phyloP scores from a whole-genome alignment of 92 coral and sea anemone genomes.

The Heteractis magnifica region DNA sequence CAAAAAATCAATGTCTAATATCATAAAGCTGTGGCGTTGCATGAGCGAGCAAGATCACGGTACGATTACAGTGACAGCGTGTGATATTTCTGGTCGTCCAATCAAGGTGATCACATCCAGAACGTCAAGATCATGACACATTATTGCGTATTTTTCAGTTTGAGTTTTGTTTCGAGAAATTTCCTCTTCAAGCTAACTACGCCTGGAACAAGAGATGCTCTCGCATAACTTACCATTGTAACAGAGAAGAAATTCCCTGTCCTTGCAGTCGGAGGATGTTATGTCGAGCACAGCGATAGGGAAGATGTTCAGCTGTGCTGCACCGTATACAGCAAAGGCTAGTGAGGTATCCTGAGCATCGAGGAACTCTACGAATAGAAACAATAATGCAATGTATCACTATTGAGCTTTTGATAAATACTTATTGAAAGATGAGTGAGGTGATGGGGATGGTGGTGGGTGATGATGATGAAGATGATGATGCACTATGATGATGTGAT shows the following conservation, averaged over 20 bases:
- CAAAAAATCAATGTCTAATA: too few relatives aligned
- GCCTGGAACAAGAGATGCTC: background rate
- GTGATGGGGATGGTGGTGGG: background rate
- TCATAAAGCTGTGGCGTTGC: too few relatives aligned
- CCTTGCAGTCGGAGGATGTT: constrained; percentile 55
- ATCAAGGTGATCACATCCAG: too few relatives aligned
- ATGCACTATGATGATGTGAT: background rate
- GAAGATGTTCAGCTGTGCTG: constrained; percentile 88
- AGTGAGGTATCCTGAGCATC: constrained; percentile 82
- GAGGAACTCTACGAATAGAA: constrained; percentile 65
- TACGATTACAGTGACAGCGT: too few relatives aligned
- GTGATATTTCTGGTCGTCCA: too few relatives aligned
- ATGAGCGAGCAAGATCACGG: too few relatives aligned
- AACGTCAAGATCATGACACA: too few relatives aligned
- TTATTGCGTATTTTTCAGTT: too few relatives aligned
- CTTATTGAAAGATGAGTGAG: background rate
- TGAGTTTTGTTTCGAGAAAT: too few relatives aligned
- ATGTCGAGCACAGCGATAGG: constrained; percentile 88
- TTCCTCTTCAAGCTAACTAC: too few relatives aligned
- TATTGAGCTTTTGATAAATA: too few relatives aligned
- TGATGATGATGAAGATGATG: background rate
- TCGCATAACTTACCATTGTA: constrained; percentile 69
- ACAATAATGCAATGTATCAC: background rate
- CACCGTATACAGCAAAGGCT: constrained; percentile 97
- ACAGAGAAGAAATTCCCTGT: constrained; percentile 82